These are phyloP conservation scores for Madoqua kirkii DNA, from an alignment of 2,113 vertebrate species.

Conservation along the genomic window DNA sequence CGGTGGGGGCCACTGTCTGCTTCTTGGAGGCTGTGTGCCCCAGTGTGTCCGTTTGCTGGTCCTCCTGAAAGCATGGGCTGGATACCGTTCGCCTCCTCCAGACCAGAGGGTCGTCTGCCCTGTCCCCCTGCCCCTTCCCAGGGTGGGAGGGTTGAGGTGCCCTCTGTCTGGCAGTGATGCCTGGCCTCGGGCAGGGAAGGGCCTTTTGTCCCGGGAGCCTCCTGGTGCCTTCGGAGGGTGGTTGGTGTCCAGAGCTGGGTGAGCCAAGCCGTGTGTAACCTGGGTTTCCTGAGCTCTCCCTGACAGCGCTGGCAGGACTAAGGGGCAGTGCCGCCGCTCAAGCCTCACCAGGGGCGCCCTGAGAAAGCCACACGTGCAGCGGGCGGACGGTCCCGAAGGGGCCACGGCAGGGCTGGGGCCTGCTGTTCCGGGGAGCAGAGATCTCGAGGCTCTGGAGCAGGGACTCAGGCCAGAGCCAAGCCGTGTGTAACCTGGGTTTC, in stretches of 20 bases:
- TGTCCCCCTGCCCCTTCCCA: fast-evolving
- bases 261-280: fast-evolving
- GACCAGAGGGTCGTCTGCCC: fast-evolving
- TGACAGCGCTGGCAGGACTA: not conserved
- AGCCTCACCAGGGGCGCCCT: fast-evolving
- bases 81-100: fast-evolving
- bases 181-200: not conserved
- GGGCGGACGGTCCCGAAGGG: fast-evolving
- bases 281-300: not conserved
- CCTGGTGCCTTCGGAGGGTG: not conserved
- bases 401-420: not conserved
- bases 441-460: fast-evolving
- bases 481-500: not conserved
- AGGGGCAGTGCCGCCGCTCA: fast-evolving
- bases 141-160: not conserved
- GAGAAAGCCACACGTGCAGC: fast-evolving
- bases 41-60: fast-evolving
- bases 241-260: not conserved
- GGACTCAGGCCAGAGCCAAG: not conserved
- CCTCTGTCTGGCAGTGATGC: not conserved
- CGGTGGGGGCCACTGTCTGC: not conserved
- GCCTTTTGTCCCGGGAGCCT: not conserved
- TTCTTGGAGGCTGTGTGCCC: not conserved
- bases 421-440: not conserved
- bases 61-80: not conserved